A percentile compares a stretch with the other conserved stretches of the same genome.
Conservation (phyloP, 1,140 invertebrate species). For the Brachystomella parvula region DNA sequence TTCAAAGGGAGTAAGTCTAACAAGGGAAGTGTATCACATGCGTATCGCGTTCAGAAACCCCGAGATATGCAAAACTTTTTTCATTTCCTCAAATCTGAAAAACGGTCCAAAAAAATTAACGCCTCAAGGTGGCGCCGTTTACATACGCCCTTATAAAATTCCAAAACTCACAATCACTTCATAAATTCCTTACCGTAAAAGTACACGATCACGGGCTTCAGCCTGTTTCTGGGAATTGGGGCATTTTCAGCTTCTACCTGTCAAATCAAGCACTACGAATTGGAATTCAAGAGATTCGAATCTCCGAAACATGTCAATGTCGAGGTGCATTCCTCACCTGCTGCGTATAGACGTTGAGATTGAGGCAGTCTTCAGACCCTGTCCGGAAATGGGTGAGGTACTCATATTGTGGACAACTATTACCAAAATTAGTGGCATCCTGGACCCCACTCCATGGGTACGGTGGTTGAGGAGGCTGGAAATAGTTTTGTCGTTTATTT, state of each 20-base stretch:
- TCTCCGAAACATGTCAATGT: not conserved
- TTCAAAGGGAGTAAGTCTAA: no score
- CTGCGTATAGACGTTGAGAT: slow-evolving; percentile 15
- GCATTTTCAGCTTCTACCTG: not conserved
- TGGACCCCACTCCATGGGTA: slow-evolving; percentile 15
- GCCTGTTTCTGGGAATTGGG: not conserved
- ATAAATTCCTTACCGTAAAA: slow-evolving; percentile 12
- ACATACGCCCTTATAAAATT: no score
- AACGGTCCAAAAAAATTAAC: no score
- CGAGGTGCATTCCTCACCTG: slow-evolving; percentile 4
- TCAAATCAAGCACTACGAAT: not conserved
- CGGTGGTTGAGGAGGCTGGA: slow-evolving; percentile 23
- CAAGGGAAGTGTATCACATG: no score
- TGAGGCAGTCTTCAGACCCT: slow-evolving; percentile 24
- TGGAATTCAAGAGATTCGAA: not conserved
- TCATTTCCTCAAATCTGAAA: no score
- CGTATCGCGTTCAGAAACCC: no score
- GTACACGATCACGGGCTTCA: not conserved
- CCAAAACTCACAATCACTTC: no score
- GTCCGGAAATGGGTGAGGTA: slow-evolving; percentile 7
- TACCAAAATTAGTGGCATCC: slow-evolving; percentile 23
- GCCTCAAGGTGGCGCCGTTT: no score
- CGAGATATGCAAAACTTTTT: no score
- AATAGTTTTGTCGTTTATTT: not conserved
- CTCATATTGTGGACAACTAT: slow-evolving; percentile 22